Evolutionary conservation across 2,797 vertebrate species (phyloP).

Genomic region (Pachyuromys duprasi): DNA sequence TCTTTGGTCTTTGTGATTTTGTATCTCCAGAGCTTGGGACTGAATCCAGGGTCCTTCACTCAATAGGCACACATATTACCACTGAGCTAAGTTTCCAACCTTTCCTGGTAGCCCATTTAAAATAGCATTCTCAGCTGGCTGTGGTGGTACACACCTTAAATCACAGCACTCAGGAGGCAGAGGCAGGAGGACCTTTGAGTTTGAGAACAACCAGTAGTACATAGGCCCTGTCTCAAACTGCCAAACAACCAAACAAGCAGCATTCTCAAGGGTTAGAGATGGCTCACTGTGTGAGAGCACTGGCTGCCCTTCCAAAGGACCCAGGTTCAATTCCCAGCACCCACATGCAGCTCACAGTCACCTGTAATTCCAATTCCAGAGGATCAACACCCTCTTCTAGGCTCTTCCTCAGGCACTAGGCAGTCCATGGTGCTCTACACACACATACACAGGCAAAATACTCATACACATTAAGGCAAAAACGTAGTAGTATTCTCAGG

Average conservation of each 20-base stretch:
- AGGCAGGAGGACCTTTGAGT: neutral
- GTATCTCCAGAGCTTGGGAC: neutral
- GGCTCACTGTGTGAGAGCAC: neutral
- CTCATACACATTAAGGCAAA: neutral
- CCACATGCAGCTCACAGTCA: neutral
- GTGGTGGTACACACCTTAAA: neutral
- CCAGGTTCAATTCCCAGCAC: neutral
- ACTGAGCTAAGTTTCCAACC: neutral
- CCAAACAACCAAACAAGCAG: neutral
- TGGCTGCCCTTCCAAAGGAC: neutral
- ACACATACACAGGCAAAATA: neutral
- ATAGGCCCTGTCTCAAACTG: neutral
- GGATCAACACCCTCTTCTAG: neutral
- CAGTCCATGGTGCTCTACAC: neutral
- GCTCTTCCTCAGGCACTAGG: neutral
- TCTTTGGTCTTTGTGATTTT: neutral
- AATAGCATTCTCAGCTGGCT: neutral
- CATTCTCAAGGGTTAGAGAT: neutral
- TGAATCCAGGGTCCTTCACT: neutral
- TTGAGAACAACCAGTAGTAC: neutral
- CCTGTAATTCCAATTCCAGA: neutral
- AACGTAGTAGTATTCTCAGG: no score
- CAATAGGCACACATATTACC: neutral
- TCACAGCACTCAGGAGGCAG: neutral
- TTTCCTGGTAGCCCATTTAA: conserved; percentile 49